Base-by-base conservation (phyloP, 64 coral and sea anemone species). In the Dendrophyllia cribrosa region DNA sequence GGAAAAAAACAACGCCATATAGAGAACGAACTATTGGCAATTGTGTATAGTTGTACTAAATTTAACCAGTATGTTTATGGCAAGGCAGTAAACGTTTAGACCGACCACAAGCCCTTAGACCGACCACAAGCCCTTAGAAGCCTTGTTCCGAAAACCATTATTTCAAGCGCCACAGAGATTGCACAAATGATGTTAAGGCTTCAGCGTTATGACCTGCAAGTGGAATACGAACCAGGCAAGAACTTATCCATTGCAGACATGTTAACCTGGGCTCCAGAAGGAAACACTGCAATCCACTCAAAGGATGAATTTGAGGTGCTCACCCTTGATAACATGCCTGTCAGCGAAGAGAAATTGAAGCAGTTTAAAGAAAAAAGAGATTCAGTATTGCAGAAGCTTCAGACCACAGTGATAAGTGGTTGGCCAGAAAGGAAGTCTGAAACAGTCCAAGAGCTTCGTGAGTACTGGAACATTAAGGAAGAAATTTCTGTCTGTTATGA, bases 21-120 rank as follows among this genome's bases (percentile, higher is more conserved):
- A 34, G 34, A 34, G 34, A 34, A 34, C 34, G 70, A 88, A 74
- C 86, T 88, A 21, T 59, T 88, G 74, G 70, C 85, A 20, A 74
- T 88, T 61, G 69, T 75, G 70, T 75, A 60, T 45, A 51, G 51
- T 74, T 88, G 70, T 48, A 55, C 52, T 6, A 88, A 88, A 75
- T 88, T 74, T 74, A 70, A 88, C 46, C 86, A 75, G 70, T 88
- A 88, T 74, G 74, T 88, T 20, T 88, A 88, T 44, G 86, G 65
- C 19, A 89, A 76, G 61, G 21, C 5, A 65, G 83, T 87, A 55
- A 72, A 66, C 22, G 34, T 34, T 34, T 2, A 34, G 34, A 34
- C 34, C 34, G 34, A 34, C 34, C 34, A 34, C 34, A 34, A 34
- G 34, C 34, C 34, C 34, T 34, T 34, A 34, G 34, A 34, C 34